phyloP scores from a whole-genome alignment of 2,113 vertebrate genomes.

The Dasypus novemcinctus region DNA sequence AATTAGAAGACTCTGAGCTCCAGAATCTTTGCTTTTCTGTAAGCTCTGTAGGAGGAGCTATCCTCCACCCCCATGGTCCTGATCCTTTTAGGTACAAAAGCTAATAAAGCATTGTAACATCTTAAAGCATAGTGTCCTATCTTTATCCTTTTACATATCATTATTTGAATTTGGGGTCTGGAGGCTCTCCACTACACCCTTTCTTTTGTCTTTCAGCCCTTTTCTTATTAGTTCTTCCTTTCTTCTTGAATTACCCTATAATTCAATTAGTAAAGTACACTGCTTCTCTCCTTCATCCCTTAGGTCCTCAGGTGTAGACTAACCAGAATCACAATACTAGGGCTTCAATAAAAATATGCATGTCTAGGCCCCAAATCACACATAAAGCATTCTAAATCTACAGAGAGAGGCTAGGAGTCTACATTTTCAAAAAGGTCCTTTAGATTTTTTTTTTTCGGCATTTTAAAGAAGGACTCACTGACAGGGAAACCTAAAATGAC shows the following conservation, averaged over 20 bases:
- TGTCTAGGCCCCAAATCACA: background rate
- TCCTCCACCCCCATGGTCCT: background rate
- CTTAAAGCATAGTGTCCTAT: background rate
- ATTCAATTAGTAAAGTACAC: constrained; percentile 26
- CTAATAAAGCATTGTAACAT: constrained; percentile 51
- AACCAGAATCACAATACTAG: background rate
- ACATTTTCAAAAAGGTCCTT: background rate
- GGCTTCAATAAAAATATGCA: background rate
- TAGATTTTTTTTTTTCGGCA: constrained; percentile 7
- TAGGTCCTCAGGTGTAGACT: background rate
- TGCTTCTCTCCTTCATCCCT: background rate
- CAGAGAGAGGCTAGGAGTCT: background rate
- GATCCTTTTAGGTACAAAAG: constrained; percentile 13
- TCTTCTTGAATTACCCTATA: constrained; percentile 40
- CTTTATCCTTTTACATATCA: background rate
- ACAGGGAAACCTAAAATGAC: constrained; percentile 26
- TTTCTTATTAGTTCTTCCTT: constrained; percentile 7
- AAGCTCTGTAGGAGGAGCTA: background rate
- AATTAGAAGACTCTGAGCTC: constrained; percentile 21
- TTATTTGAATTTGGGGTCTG: constrained; percentile 7
- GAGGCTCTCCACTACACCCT: background rate
- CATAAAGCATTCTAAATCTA: background rate
- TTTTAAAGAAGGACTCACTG: constrained; percentile 43
- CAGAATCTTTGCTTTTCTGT: constrained; percentile 34
- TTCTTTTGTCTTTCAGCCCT: background rate